Base-by-base conservation (phyloP, 2,888 invertebrate genomes). In the Drosophila anomelani region DNA sequence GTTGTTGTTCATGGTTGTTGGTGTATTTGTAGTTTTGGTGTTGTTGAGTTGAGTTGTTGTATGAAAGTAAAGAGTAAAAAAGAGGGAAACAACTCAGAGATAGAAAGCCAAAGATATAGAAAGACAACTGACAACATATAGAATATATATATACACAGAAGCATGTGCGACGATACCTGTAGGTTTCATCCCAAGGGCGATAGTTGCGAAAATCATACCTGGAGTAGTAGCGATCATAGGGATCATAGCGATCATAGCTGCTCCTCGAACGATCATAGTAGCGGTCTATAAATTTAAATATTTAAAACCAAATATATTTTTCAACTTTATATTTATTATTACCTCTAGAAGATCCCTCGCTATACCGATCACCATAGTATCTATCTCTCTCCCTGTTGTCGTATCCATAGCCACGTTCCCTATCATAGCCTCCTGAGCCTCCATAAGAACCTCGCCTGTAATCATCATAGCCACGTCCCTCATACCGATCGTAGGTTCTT, bases 151-250 rank as follows among this genome's bases (percentile, higher is more conserved):
- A 39, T 9, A 59, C 49, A 43, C 23, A 47, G 39, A 63, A 60
- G 47, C 74, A 64, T 29, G 38, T 39, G 38, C 36, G 26, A 68
- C 85, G 90, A 87, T 93, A 93, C 93, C 93, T 92, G 90, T 92
- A 92, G 46, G 92, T 91, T 74, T 93, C 92, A 90, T 93, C 93
- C 90, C 88, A 92, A 29, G 92, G 93, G 69, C 92, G 91, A 89
- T 91, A 92, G 75, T 91, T 91, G 75, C 91, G 91, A 81, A 87
- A 90, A 80, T 92, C 93, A 90, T 92, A 92, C 82, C 90, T 90
- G 72, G 90, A 79, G 60, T 88, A 90, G 75, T 92, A 92, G 43
- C 92, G 90, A 73, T 93, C 92, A 60, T 92, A 91, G 49, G 81
- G 80, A 75, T 92, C 92, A 51, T 92, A 91, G 55, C 81, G 88